These are phyloP conservation scores for Lampris megalopsis DNA, from an alignment of 2,113 vertebrate species.

Conservation along the genomic window DNA sequence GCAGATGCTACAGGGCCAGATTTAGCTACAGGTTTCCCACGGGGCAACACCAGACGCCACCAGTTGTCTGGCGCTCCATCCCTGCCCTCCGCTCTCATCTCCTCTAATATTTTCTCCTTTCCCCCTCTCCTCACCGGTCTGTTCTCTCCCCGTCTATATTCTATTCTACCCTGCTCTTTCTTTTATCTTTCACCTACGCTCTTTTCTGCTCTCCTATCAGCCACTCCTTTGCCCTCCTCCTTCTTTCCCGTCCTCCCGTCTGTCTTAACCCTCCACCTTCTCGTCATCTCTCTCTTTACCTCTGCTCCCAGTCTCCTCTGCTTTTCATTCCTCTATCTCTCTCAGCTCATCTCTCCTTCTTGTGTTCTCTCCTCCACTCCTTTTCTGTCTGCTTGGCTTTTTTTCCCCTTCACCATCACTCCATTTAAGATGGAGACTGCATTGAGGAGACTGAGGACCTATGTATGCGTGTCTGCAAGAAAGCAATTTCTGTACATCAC, in stretches of 20 bases:
- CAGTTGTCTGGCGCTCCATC: constrained; percentile 66
- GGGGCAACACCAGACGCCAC: constrained; percentile 74
- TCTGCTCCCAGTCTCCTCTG: not conserved
- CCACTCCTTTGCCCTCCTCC: not conserved
- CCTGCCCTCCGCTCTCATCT: not conserved
- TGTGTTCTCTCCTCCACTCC: no score
- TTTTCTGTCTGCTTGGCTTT: not conserved
- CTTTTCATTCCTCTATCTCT: not conserved
- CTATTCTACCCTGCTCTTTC: not conserved
- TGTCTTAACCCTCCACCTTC: constrained; percentile 6
- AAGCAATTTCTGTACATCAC: not conserved
- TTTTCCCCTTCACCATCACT: no score
- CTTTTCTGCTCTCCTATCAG: not conserved
- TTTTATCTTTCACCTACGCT: no score
- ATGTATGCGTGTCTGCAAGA: not conserved
- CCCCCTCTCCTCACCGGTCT: constrained; percentile 6
- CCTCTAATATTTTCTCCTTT: constrained; percentile 51
- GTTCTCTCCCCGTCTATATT: constrained; percentile 16
- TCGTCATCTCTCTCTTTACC: constrained; percentile 16
- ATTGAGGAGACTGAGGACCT: not conserved
- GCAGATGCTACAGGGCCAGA: constrained; percentile 74
- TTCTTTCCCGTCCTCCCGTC: not conserved
- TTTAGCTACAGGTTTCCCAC: constrained; percentile 78
- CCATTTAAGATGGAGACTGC: no score
- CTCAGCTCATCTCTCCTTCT: no score